Evolutionary conservation across 2,113 vertebrate genomes (phyloP).

Genomic region (Phylloscopus whistleri): DNA sequence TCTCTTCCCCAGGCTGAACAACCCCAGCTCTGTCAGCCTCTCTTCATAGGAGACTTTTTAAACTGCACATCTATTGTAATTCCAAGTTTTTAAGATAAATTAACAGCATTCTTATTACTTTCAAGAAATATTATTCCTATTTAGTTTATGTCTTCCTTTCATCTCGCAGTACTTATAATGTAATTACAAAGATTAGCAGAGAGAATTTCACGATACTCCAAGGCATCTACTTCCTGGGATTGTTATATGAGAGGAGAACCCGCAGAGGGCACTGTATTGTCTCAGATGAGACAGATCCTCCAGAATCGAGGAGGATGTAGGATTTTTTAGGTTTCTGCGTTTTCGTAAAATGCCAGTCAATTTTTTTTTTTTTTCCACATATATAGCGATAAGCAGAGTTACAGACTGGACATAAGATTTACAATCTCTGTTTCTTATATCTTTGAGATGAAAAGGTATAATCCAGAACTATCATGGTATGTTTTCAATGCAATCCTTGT

Average conservation of each 20-base stretch:
- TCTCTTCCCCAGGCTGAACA: not conserved
- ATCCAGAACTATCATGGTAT: not conserved
- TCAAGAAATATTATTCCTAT: not conserved
- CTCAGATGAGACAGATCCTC: not conserved
- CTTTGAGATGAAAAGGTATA: not conserved
- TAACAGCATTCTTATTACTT: not conserved
- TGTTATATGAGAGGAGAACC: not conserved
- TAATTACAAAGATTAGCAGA: not conserved
- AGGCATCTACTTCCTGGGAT: not conserved
- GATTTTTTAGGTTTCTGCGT: not conserved
- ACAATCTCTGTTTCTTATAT: not conserved
- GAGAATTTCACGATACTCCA: not conserved
- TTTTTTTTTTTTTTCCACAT: not conserved
- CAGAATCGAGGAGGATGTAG: not conserved
- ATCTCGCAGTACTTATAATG: not conserved
- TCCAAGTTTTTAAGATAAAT: not conserved
- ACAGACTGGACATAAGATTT: not conserved
- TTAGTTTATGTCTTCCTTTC: not conserved
- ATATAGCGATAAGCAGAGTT: not conserved
- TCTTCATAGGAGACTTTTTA: not conserved
- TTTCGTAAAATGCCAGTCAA: not conserved
- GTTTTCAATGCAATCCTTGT: not conserved
- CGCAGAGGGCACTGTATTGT: conserved; percentile 45
- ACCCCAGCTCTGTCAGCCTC: not conserved
- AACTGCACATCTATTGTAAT: not conserved